A percentile compares a stretch with the other conserved stretches of the same genome.
phyloP scores from a whole-genome alignment of 1,140 invertebrate genomes.

The Caerostris darwini region DNA sequence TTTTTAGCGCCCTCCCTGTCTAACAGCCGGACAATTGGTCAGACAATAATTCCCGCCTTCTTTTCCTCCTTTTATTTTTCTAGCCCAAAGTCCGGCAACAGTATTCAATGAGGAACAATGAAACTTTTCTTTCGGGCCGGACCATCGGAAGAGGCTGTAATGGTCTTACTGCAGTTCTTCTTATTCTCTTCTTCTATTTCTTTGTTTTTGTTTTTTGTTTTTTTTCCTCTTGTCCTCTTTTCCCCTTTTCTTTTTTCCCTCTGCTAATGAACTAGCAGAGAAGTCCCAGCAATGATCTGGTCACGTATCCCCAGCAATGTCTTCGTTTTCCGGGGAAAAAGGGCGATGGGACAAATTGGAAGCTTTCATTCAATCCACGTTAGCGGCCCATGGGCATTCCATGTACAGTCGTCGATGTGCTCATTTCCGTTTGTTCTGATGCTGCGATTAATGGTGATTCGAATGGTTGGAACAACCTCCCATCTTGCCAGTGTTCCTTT shows the following conservation, averaged over 20 bases:
- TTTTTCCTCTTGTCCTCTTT: not conserved
- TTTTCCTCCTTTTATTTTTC: not conserved
- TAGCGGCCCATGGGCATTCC: conserved; percentile 27
- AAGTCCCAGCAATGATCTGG: conserved; percentile 31
- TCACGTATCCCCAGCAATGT: conserved; percentile 23
- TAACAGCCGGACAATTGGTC: conserved; percentile 23
- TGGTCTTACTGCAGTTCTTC: not conserved
- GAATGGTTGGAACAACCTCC: not conserved
- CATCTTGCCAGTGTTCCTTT: too few species aligned
- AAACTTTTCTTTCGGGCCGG: conserved; percentile 13
- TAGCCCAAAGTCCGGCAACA: conserved; percentile 34
- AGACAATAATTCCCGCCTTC: conserved; percentile 24
- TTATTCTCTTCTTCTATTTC: not conserved
- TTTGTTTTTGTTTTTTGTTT: not conserved
- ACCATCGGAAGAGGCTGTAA: not conserved
- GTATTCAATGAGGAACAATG: conserved; percentile 46
- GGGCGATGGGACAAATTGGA: conserved; percentile 28
- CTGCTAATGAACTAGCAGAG: conserved; percentile 45
- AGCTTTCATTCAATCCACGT: conserved; percentile 53
- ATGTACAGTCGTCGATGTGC: not conserved
- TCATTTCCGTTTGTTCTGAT: conserved; percentile 18
- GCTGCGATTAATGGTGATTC: conserved; percentile 31
- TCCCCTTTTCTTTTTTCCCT: not conserved
- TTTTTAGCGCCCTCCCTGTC: not conserved
- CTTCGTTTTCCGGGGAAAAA: not conserved